Conservation (phyloP, 2,888 invertebrate genomes). For the Caenorhabditis sp. region DNA sequence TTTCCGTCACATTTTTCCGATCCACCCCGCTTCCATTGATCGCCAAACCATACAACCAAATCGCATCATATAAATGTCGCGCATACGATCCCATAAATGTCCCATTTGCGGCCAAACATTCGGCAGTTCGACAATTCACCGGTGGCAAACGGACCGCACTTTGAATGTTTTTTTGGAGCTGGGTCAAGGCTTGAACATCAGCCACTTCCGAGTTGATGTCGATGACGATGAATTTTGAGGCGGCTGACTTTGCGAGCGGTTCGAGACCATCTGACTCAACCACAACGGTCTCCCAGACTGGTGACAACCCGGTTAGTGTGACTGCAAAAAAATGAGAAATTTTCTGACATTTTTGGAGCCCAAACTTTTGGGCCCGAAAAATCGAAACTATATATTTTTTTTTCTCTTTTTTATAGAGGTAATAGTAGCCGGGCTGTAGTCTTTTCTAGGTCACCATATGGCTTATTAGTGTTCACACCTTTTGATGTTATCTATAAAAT, state of each 20-base stretch:
- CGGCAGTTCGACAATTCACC: constrained; percentile 18
- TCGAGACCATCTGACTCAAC: neutral
- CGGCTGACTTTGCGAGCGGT: neutral
- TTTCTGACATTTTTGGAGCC: too few relatives aligned
- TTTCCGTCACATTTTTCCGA: constrained; percentile 4
- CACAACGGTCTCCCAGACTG: neutral
- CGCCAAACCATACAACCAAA: constrained; percentile 58
- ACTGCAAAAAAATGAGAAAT: neutral
- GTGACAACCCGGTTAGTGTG: neutral
- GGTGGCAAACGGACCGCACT: constrained; percentile 14
- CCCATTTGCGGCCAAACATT: constrained; percentile 12
- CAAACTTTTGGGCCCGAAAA: too few relatives aligned
- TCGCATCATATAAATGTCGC: constrained; percentile 55
- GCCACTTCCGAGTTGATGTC: constrained; percentile 29
- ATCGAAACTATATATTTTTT: too few relatives aligned
- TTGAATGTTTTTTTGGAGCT: constrained; percentile 14
- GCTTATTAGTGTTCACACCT: too few relatives aligned
- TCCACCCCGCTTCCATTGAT: neutral
- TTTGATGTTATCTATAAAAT: too few relatives aligned
- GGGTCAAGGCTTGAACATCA: constrained; percentile 12
- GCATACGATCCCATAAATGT: constrained; percentile 40
- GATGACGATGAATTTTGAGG: neutral
- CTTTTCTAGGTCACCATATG: too few relatives aligned
- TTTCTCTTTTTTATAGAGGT: too few relatives aligned
- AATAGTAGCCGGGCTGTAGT: too few relatives aligned